Conservation (phyloP, 53 echinoderm and acorn worm species). For the Luidia sarsii region DNA sequence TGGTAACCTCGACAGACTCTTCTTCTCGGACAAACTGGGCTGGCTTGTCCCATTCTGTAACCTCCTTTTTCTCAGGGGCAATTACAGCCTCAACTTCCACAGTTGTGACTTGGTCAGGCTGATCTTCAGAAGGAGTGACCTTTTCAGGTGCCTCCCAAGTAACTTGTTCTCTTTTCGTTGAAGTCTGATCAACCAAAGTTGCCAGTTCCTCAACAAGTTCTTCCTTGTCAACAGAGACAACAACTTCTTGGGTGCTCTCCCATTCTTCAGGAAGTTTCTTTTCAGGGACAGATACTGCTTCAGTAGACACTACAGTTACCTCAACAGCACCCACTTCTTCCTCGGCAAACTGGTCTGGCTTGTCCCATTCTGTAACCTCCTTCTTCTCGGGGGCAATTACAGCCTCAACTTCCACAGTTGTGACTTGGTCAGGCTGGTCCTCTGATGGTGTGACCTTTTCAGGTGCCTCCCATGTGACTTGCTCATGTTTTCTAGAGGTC, state of each 20-base stretch:
- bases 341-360: slow-evolving; percentile 28
- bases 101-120: slow-evolving; percentile 37
- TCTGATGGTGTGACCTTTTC: slow-evolving; percentile 30
- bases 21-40: not conserved
- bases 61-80: slow-evolving; percentile 22
- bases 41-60: slow-evolving; percentile 32
- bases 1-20: not conserved
- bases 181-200: slow-evolving; percentile 13
- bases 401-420: slow-evolving; percentile 37
- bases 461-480: slow-evolving; percentile 25
- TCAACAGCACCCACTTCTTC: not conserved
- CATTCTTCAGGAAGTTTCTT: slow-evolving; percentile 44
- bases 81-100: slow-evolving; percentile 27
- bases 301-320: slow-evolving; percentile 7
- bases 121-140: slow-evolving; percentile 7
- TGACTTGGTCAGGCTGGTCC: slow-evolving; percentile 1
- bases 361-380: slow-evolving; percentile 24
- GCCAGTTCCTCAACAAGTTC: slow-evolving; percentile 45
- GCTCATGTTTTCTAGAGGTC: slow-evolving; percentile 31
- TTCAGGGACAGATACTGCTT: slow-evolving; percentile 45
- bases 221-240: slow-evolving; percentile 9
- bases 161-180: slow-evolving; percentile 5
- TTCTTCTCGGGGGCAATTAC: slow-evolving; percentile 40
- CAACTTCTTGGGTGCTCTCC: slow-evolving; percentile 34
- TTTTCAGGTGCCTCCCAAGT: slow-evolving; percentile 33